Evolutionary conservation across 1,140 invertebrate species (phyloP), one percentile per base, ranked within the genome.

Genomic region (Argopecten irradians): DNA sequence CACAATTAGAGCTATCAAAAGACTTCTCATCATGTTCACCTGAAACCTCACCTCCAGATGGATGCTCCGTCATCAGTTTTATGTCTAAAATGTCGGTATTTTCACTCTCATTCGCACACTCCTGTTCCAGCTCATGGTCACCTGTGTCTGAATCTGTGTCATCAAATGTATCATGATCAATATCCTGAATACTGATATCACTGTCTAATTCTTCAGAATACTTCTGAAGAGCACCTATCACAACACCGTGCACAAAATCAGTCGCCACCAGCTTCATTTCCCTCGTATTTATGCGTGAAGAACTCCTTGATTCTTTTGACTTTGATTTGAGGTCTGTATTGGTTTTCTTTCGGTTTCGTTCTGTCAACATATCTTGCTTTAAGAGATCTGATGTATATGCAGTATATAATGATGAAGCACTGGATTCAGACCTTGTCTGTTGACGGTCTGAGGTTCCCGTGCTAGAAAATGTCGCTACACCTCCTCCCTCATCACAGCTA

Each of bases 121-220:
- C 22, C 55, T 71, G 19, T 28, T 11, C n/a, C 16, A 28, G 2
- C 55, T 16, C 55, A n/a, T 5, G n/a, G 55, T 28, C 55, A 71
- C n/a, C 55, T 11, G 13, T 28, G 16, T 71, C 55, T 3, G 22
- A 28, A 71, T 71, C 55, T 28, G 13, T 46, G 22, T 71, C 36
- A 39, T 39, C 55, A 71, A 71, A 71, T 3, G 55, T 71, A 71
- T 71, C 55, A 71, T 71, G 55, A n/a, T 71, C 55, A 28, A 71
- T 71, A 71, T 71, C 55, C 55, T 71, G 55, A 71, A 71, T 71
- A n/a, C 55, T 71, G 55, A 71, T n/a, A 71, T 71, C 55, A 71
- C 55, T 71, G 55, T 71, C 55, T 71, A 71, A 7, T 28, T 71
- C 55, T 28, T 71, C 55, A n/a, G 55, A 71, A 28, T 71, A 71